phyloP scores from a whole-genome alignment of 1,140 invertebrate genomes.

The Helicoverpa zea region DNA sequence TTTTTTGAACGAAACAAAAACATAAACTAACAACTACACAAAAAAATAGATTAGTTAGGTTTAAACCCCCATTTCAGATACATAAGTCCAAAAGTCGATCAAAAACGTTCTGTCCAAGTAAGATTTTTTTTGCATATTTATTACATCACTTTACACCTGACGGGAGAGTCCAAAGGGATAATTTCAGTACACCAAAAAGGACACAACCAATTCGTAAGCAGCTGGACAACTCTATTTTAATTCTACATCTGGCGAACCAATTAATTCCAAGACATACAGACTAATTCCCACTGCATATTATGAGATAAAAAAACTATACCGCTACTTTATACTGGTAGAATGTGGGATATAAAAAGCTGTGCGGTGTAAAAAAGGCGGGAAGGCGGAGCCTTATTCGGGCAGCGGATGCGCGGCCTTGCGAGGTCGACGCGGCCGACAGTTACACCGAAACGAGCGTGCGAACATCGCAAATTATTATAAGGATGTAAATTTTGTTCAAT shows the following conservation, averaged over 20 bases:
- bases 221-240: neutral
- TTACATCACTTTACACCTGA: too few relatives aligned
- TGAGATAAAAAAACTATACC: slow-evolving; percentile 17
- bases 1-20: too few relatives aligned
- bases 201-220: neutral
- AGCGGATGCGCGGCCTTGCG: slow-evolving; percentile 72
- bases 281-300: slow-evolving; percentile 16
- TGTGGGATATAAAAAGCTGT: slow-evolving; percentile 29
- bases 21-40: too few relatives aligned
- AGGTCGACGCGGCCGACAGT: slow-evolving; percentile 59
- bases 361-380: slow-evolving; percentile 50
- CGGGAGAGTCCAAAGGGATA: too few relatives aligned
- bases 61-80: too few relatives aligned
- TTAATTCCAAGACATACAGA: neutral
- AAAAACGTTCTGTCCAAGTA: too few relatives aligned
- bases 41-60: too few relatives aligned
- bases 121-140: too few relatives aligned
- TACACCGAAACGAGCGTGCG: slow-evolving; percentile 53
- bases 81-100: too few relatives aligned
- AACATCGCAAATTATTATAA: neutral
- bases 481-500: too few relatives aligned
- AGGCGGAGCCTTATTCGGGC: slow-evolving; percentile 61
- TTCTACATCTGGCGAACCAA: neutral
- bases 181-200: neutral
- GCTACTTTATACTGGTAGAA: slow-evolving; percentile 35